These are phyloP conservation scores for Mola mola DNA, from an alignment of 2,113 vertebrate species.

Conservation along the genomic window DNA sequence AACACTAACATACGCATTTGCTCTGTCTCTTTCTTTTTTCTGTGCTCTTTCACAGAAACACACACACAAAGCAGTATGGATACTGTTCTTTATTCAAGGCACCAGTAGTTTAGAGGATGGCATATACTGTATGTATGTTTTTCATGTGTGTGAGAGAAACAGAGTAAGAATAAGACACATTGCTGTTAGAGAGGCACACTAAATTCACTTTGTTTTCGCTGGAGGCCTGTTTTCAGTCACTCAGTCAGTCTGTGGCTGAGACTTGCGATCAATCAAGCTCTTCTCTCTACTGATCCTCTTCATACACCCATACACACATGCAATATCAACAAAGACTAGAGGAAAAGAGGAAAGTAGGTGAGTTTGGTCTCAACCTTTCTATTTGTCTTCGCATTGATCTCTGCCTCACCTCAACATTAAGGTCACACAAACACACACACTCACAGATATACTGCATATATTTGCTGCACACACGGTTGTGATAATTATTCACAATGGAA, in stretches of 20 bases:
- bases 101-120: neutral
- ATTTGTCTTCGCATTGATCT: constrained; percentile 77
- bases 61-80: neutral
- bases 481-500: too few species aligned
- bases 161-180: neutral
- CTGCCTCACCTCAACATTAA: constrained; percentile 59
- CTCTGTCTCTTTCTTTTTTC: neutral
- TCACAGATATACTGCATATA: constrained; percentile 35
- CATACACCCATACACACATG: constrained; percentile 11
- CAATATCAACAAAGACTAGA: constrained; percentile 16
- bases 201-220: constrained; percentile 26
- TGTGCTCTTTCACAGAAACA: neutral
- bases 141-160: neutral
- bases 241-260: constrained; percentile 17
- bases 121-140: too few species aligned
- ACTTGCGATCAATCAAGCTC: constrained; percentile 56
- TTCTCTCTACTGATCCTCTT: constrained; percentile 39
- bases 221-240: constrained; percentile 16
- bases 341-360: constrained; percentile 33
- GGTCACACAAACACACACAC: constrained; percentile 49
- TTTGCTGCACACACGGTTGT: too few species aligned
- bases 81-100: neutral
- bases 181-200: neutral
- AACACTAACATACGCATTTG: neutral
- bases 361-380: constrained; percentile 61